Evolutionary conservation across 2,113 vertebrate genomes (phyloP), one percentile per base, ranked within the genome.

Genomic region (Haplotaxodon microlepis): DNA sequence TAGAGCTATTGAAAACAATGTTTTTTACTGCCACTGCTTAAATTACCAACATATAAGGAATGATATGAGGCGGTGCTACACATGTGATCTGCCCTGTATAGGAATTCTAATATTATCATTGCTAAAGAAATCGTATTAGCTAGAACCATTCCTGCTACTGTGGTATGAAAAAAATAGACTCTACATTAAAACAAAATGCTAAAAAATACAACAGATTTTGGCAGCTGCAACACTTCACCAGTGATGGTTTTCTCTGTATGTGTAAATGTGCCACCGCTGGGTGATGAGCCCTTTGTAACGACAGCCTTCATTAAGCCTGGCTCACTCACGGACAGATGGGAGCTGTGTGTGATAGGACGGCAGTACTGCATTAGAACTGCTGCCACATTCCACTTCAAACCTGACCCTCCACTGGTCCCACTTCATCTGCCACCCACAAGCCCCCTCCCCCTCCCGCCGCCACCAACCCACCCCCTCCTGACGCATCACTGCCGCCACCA

Each of bases 341-440:
- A 90, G 82, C 86, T 83, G 92, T 88, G 90, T 91, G 86, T 89
- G 90, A 86, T 71, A 83, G 88, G 86, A 86, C 92, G 81, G 90
- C 90, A 91, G 93, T 86, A 82, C 84, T 90, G 84, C 89, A 94
- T 93, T 94, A 89, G 91, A 90, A 92, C 90, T 78, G 90, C 83
- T 92, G 92, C 90, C 90, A 84, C 86, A 86, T 92, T 92, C 83
- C 88, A 92, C 90, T 93, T 95, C 91, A 94, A 95, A 94, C 89
- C 91, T 95, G 94, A 96, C 94, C 96, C 95, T 95, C 93, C 85
- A 86, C 51, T 87, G 80, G 90, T 86, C 91, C 86, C 90, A 84
- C 92, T 91, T 94, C 81, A 92, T 91, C 91, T 84, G 69, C 92
- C 92, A 90, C 92, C 90, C 89, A 92, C 88, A 84, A 79, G 66